A percentile compares a stretch with the other conserved stretches of the same genome.
Evolutionary conservation across 2,113 vertebrate species (phyloP).

Genomic region (Solea senegalensis): DNA sequence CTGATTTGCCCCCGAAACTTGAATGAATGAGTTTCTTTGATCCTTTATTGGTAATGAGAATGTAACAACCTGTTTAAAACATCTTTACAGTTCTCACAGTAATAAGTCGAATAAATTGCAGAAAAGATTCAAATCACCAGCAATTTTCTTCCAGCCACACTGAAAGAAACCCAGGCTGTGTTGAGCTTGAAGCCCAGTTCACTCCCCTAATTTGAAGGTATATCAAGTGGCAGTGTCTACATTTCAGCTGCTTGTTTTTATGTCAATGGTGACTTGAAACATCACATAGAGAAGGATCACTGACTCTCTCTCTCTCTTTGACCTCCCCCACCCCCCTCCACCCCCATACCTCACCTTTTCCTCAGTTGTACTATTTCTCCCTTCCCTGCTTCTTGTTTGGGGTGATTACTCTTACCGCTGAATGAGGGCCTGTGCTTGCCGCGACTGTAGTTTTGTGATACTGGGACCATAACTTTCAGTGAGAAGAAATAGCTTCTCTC

Average conservation of each 20-base stretch:
- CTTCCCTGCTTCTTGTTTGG: constrained; percentile 49
- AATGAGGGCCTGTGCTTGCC: constrained; percentile 56
- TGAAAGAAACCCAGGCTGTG: too few species aligned
- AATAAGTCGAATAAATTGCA: too few species aligned
- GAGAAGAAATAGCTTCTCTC: constrained; percentile 70
- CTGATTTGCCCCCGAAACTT: too few species aligned
- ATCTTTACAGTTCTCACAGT: too few species aligned
- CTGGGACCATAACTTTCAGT: constrained; percentile 69
- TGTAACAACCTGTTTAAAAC: too few species aligned
- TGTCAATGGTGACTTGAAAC: constrained; percentile 23
- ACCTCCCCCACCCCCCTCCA: not conserved
- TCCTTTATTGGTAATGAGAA: too few species aligned
- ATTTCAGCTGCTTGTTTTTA: constrained; percentile 32
- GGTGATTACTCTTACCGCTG: constrained; percentile 70
- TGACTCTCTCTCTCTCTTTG: constrained; percentile 17
- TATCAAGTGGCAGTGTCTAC: too few species aligned
- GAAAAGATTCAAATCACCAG: too few species aligned
- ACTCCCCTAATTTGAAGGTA: too few species aligned
- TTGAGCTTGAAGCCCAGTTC: too few species aligned
- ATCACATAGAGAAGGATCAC: constrained; percentile 31
- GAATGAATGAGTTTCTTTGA: too few species aligned
- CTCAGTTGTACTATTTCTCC: constrained; percentile 24
- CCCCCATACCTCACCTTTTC: constrained; percentile 10
- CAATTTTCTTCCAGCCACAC: too few species aligned
- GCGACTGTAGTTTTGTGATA: constrained; percentile 67